Base-by-base conservation (phyloP, 2,797 vertebrate genomes). In the Helicolenus hilgendorfi region DNA sequence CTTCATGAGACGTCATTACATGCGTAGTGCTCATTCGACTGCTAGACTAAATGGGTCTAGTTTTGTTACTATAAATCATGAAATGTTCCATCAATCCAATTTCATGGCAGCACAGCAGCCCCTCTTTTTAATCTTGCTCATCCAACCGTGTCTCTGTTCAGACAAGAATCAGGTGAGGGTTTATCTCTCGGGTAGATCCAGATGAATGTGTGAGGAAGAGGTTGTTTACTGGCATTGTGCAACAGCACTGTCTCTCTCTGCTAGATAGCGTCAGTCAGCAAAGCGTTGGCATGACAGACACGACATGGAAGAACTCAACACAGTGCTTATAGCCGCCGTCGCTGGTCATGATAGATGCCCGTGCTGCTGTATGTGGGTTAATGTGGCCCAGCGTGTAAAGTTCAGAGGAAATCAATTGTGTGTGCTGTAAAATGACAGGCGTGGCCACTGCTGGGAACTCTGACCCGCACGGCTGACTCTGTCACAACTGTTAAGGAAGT, bases 331-430 rank as follows among this genome's bases (percentile, higher is more conserved):
- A 88, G 76, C 79, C 36, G 70, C 60, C 79, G 85, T 80, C 36
- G n/a, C 62, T 49, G 88, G n/a, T 11, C 60, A 10, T 86, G 79
- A 92, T 86, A 82, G 87, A 92, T 85, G 71, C 67, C 26, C 26
- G 63, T 22, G 70, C 76, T 74, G 78, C 77, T 77, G 78, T 53
- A 88, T 95, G 81, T 88, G 82, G 88, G 93, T 95, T 94, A 92
- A 87, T 89, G 83, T 87, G 75, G 38, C 33, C 26, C 69, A 78
- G 77, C 5, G 93, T 93, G 73, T 92, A 93, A 96, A 96, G 96
- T 96, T 93, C 95, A 96, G 77, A 87, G 77, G 65, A 65, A 91
- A 94, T 94, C 89, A 89, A 81, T 84, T 58, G 18, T 82, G 76
- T 69, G 83, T 80, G 78, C 60, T 85, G 77, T 80, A 85, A 92